Base-by-base conservation (phyloP, 1,140 invertebrate species). In the Lucilia cuprina region DNA sequence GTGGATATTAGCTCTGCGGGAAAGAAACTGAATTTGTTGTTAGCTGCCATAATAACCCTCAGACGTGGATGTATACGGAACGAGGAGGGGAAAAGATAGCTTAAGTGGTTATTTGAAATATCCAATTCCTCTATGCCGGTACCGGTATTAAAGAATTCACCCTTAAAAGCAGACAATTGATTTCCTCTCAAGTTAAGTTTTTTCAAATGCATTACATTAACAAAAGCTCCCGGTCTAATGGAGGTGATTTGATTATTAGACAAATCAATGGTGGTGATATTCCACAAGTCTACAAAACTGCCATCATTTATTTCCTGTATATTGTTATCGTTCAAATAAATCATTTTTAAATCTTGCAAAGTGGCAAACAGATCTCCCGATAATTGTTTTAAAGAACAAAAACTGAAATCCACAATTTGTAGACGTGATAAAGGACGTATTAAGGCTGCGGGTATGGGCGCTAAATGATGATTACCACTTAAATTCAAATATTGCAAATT, bases 11-110 rank as follows among this genome's bases (percentile, higher is more conserved):
- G 92, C 89, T 97, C 96, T 13, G 95, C 95, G 0, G 96, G 95
- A 90, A 97, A 97, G 88, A 95, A 95, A 83, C 94, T 94, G 85
- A 97, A 95, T 88, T 95, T 94, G 90, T 98, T 98, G 74, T 94
- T 92, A 0, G 93, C 92, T 0, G 96, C 93, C 80, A 93, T 93
- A 12, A 98, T 93, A 88, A 93, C 91, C 74, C 93, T 93, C 21
- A 98, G 87, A 41, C 95, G 92, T 0, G 95, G 95, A 91, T 97
- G 96, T 83, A 96, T 95, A 87, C 95, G 94, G 88, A 98, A 97
- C 5, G 96, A 96, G 0, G 96, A 95, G 5, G 95, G 95, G 86
- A 95, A 96, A 49, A 96, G 90, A 89, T 96, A 96, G 86, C 93
- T 94, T 41, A 97, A 91, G 85, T 95, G 94, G 91, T 97, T 97